Base-by-base conservation (phyloP, 1,140 invertebrate genomes). In the Ruditapes philippinarum region DNA sequence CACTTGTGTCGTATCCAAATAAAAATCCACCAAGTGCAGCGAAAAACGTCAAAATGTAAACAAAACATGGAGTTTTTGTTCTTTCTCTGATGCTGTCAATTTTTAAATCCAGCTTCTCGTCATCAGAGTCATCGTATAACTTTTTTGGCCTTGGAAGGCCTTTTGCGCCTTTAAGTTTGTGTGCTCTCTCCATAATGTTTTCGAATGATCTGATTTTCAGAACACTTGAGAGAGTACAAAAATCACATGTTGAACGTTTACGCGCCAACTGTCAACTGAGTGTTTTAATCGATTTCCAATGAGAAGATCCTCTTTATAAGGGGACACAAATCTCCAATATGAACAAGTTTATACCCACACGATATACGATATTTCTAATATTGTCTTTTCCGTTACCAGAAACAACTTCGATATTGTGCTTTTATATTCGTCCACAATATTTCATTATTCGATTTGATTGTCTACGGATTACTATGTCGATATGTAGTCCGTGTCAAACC, bases 1-100 rank as follows among this genome's bases (percentile, higher is more conserved):
- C 97, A 4, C 97, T 97, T 0, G 97, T 97, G 90, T 97, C 97
- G 94, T 97, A 97, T 33, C 97, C 97, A 92, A 97, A 97, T 5
- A 97, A 95, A 91, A 97, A 97, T 11, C 97, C 97, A 25, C 97
- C 97, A 17, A 97, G 91, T 1, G 94, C 94, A 7, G 95, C 93
- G 57, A 96, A 95, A 91, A 95, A 94, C 25, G 95, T 95, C 79
- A 95, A 89, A 65, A 94, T 80, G 83, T 94, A 95, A 51, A 96
- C 93, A 92, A 95, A 95, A 19, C 81, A 79, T 28, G 95, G 93
- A 11, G 94, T 94, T 81, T 92, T 91, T 57, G 91, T 51, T 80
- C 91, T 92, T 49, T 91, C 74, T 25, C 85, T 82, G 17, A 95
- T 83, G 70, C 91, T 92, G 88, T 95, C 94, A 73, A 95, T 83